Percentiles rank a stretch among this genome's conserved stretches.
Evolutionary conservation across 2,797 vertebrate species (phyloP).

Genomic region (Darevskia mixta): DNA sequence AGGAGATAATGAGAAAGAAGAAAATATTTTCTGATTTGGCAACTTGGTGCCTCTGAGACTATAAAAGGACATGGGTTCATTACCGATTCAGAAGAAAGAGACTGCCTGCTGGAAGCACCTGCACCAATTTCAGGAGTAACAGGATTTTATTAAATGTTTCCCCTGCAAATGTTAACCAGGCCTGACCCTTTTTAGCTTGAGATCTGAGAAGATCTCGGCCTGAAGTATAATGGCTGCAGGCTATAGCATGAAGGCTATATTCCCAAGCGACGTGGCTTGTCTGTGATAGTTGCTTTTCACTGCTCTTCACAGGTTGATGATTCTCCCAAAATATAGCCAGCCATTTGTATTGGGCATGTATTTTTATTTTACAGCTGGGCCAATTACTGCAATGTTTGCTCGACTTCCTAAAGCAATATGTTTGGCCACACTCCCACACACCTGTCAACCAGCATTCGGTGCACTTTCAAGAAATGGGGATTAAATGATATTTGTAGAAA

Average conservation of each 20-base stretch:
- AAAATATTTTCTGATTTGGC: constrained; percentile 23
- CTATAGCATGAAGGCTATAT: background rate
- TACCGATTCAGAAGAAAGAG: constrained; percentile 19
- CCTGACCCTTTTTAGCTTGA: constrained; percentile 19
- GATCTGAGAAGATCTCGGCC: constrained; percentile 10
- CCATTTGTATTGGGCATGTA: constrained; percentile 21
- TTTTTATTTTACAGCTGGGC: constrained; percentile 18
- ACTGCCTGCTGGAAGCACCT: constrained; percentile 19
- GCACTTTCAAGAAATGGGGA: constrained; percentile 48
- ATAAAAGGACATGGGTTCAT: constrained; percentile 27
- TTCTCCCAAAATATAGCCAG: constrained; percentile 20
- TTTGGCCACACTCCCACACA: background rate
- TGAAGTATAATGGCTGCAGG: constrained; percentile 37
- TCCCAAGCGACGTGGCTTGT: constrained; percentile 23
- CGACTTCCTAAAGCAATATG: background rate
- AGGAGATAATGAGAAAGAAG: constrained; percentile 19
- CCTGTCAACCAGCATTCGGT: constrained; percentile 47
- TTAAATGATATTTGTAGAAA: constrained; percentile 43
- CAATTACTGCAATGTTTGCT: constrained; percentile 33
- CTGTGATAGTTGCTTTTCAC: constrained; percentile 29
- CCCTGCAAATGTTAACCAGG: constrained; percentile 13
- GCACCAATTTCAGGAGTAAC: constrained; percentile 18
- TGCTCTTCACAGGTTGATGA: background rate
- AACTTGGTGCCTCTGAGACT: background rate
- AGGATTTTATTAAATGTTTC: constrained; percentile 30